These are phyloP conservation scores for Octopus sinensis DNA, from an alignment of 1,140 invertebrate genomes.

Conservation along the genomic window DNA sequence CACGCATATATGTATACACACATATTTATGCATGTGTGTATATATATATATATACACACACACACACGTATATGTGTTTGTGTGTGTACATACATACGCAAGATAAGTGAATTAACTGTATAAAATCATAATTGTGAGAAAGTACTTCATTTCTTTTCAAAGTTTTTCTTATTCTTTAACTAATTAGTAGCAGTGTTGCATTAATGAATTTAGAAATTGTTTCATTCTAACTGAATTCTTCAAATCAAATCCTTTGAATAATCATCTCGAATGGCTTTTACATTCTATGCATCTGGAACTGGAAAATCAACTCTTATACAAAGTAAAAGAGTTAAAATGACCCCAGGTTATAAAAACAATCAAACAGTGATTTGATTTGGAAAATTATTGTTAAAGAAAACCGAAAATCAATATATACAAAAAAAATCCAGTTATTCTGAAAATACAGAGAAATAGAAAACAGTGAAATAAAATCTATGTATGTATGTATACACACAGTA, in stretches of 20 bases:
- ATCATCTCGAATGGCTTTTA: background rate
- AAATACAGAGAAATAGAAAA: background rate
- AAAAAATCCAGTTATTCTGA: background rate
- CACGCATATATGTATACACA: background rate
- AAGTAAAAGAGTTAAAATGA: conserved; percentile 6
- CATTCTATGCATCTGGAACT: background rate
- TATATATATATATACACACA: background rate
- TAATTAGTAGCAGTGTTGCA: background rate
- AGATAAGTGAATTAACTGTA: background rate
- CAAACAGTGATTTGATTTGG: no score
- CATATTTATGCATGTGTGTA: background rate
- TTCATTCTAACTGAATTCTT: background rate
- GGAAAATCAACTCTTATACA: conserved; percentile 1
- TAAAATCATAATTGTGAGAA: no score
- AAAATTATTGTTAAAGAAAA: background rate
- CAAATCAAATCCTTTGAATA: background rate
- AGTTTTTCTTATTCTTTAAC: background rate
- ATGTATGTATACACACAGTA: background rate
- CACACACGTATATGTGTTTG: background rate
- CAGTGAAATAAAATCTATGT: background rate
- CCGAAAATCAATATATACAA: background rate
- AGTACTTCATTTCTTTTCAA: background rate
- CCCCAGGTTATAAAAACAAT: background rate
- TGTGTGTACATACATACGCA: background rate
- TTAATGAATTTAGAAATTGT: background rate